These are phyloP conservation scores for Meghimatium bilineatum DNA, from an alignment of 2,888 invertebrate genomes.

Conservation along the genomic window DNA sequence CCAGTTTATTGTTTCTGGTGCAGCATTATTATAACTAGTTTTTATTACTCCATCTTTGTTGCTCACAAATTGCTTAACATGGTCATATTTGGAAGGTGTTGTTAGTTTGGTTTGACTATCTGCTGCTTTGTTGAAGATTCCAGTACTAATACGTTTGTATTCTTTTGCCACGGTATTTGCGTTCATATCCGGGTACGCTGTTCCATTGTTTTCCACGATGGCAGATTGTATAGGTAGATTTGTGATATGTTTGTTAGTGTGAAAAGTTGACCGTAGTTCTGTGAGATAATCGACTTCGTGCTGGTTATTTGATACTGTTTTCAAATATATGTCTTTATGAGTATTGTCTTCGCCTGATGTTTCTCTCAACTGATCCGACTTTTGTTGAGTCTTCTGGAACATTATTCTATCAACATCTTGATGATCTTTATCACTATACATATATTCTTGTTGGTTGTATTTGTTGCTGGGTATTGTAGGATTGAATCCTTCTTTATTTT, in stretches of 20 bases:
- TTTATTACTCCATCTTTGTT: background rate
- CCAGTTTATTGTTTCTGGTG: background rate
- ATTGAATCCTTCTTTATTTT: background rate
- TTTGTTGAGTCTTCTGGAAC: background rate
- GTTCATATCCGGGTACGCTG: background rate
- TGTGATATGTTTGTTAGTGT: background rate
- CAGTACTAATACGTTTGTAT: background rate
- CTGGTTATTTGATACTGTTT: background rate
- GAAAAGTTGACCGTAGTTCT: slow-evolving; percentile 12
- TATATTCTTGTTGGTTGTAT: background rate
- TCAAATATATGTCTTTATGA: background rate
- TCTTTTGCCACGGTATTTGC: background rate
- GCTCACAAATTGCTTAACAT: background rate
- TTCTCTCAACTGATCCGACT: too few relatives aligned
- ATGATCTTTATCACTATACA: background rate
- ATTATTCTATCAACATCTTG: background rate
- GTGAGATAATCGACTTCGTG: slow-evolving; percentile 7
- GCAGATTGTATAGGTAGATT: background rate
- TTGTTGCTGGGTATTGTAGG: background rate
- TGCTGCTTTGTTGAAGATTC: background rate
- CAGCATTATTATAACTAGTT: background rate
- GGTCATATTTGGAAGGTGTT: background rate
- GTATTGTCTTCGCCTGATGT: background rate
- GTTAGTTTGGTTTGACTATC: background rate
- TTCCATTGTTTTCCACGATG: background rate